Base-by-base conservation (phyloP, 1,140 invertebrate species). In the Uloborus diversus region DNA sequence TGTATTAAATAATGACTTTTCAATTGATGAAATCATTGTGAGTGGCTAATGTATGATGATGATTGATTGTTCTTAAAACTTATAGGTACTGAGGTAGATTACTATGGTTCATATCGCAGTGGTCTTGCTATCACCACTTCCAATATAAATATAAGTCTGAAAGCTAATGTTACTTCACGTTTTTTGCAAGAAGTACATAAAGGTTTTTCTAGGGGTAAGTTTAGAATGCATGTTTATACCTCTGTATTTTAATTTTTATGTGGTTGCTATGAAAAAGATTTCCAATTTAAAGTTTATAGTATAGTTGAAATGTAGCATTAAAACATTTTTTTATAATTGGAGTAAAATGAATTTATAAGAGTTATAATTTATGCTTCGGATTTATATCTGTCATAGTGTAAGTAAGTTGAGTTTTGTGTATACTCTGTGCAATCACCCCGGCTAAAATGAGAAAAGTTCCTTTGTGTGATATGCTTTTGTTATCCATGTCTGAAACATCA, bases 141-240 rank as follows among this genome's bases (percentile, higher is more conserved):
- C 13, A 57, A 70, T 57, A 35, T 70, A n/a, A 70, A 70, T 35
- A 14, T 70, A 23, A 53, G 49, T 30, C 20, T 70, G 11, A 17
- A 37, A 14, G 27, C 32, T 2, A 62, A 28, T 20, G 14, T 20
- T 2, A 4, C 64, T 32, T 3, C 42, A n/a, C 47, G 14, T 23
- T 49, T 42, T 65, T 49, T 51, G 9, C 33, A 49, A 17, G 14
- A 2, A 2, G 20, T 49, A 3, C 42, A 37, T 49, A 51, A 66
- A 5, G 14, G 9, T 7, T 17, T 66, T 51, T 30, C 9, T 28
- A 14, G 20, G 51, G 23, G 64, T 66, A 28, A 28, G 64, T 11
- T 65, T 37, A n/a, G n/a, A n/a, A n/a, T n/a, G n/a, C n/a, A n/a
- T n/a, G n/a, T n/a, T n/a, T n/a, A n/a, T n/a, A n/a, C n/a, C n/a